Evolutionary conservation across 2,888 invertebrate species (phyloP), one percentile per base, ranked within the genome.

Genomic region (Drosophila affinis): DNA sequence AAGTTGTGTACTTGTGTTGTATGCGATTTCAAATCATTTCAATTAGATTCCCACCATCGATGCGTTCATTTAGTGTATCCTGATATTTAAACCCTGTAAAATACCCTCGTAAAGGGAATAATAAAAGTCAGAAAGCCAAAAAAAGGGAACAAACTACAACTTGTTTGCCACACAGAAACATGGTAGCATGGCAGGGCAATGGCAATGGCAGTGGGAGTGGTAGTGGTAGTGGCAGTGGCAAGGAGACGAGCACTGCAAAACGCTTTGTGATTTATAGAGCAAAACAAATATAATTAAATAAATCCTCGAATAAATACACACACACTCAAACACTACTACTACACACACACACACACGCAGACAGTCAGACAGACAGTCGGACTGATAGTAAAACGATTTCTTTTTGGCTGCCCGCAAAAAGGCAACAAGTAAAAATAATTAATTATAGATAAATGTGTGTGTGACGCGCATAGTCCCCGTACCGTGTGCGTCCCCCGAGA

Each of bases 401-500:
- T 44, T 58, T 72, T 70, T 76, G 72, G 77, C 47, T 62, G 47
- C 64, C 56, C 70, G 49, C 58, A 60, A 64, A 59, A 39, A 49
- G 73, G 62, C 68, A 73, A 76, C 61, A 61, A 62, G 71, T 76
- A 73, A 61, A 84, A 77, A 82, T 83, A 83, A 83, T 83, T 83
- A 83, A 83, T 83, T 83, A 80, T 83, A 80, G 78, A 83, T 86
- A 83, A 75, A 77, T 85, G 76, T 78, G 75, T 78, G 75, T 78
- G 80, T 55, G 79, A 62, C 64, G 68, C 70, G 79, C 70, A 77
- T 62, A 21, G 47, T 27, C 14, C 32, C 21, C 32, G 32, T 47
- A n/a, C 9, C 32, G 47, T 32, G 47, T 56, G 24, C 21, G 18
- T 44, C 39, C 39, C 39, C 7, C 39, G 39, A 39, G 39, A 39